Evolutionary conservation across 2,113 vertebrate species (phyloP).

Genomic region (Melanocharis versteri): DNA sequence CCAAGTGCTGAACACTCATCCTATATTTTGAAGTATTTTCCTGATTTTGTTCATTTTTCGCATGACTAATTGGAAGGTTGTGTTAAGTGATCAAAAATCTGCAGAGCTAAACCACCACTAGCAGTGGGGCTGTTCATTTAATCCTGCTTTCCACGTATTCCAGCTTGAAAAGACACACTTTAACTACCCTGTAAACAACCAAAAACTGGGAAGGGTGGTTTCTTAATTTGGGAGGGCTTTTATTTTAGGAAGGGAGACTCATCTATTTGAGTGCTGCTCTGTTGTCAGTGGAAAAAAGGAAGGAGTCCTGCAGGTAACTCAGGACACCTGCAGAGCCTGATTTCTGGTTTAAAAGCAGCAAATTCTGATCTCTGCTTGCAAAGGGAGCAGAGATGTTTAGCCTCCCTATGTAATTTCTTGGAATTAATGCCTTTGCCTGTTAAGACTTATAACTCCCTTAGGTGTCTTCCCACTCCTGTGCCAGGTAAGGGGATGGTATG

Average conservation of each 20-base stretch:
- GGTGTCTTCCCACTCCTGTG: not conserved
- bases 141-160: not conserved
- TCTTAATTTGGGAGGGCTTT: not conserved
- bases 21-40: not conserved
- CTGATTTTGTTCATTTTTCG: not conserved
- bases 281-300: not conserved
- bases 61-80: not conserved
- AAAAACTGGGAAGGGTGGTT: not conserved
- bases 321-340: not conserved
- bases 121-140: not conserved
- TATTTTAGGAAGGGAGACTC: not conserved
- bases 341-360: not conserved
- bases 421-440: not conserved
- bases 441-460: not conserved
- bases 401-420: not conserved
- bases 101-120: not conserved
- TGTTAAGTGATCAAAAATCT: not conserved
- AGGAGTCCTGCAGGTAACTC: not conserved
- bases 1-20: not conserved
- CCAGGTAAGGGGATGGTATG: not conserved
- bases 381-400: not conserved
- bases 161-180: not conserved
- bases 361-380: not conserved
- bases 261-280: not conserved
- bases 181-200: not conserved